Conservation (phyloP, 2,113 vertebrate genomes). For the Lampris incognitus region DNA sequence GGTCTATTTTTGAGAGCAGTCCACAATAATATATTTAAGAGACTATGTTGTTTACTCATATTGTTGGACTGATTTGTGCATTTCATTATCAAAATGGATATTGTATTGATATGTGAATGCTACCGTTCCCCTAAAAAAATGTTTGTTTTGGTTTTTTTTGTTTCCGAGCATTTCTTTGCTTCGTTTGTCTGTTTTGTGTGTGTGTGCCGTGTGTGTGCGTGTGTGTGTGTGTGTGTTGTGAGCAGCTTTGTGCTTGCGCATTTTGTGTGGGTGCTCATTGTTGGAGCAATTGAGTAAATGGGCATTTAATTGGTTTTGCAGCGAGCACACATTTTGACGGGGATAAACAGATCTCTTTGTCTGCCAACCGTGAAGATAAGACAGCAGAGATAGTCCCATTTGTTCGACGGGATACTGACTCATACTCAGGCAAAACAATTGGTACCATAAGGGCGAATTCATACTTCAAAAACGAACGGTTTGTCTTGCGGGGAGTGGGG, state of each 20-base stretch:
- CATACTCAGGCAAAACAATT: constrained; percentile 41
- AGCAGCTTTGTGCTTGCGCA: neutral
- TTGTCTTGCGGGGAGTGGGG: constrained; percentile 14
- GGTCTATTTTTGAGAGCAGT: too few species aligned
- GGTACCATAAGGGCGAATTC: constrained; percentile 29
- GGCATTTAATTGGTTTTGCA: constrained; percentile 64
- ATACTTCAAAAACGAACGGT: constrained; percentile 10
- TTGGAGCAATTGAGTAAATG: constrained; percentile 55
- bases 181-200: too few species aligned
- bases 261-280: constrained; percentile 42
- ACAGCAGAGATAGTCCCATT: constrained; percentile 27
- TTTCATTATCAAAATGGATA: too few species aligned
- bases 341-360: constrained; percentile 68
- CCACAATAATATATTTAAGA: too few species aligned
- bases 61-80: too few species aligned
- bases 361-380: constrained; percentile 40
- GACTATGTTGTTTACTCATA: too few species aligned
- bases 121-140: too few species aligned
- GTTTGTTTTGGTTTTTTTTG: too few species aligned
- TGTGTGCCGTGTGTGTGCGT: neutral
- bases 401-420: constrained; percentile 27
- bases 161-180: too few species aligned
- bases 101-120: neutral
- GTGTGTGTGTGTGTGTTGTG: constrained; percentile 8
- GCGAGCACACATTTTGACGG: constrained; percentile 48